phyloP scores from a whole-genome alignment of 1,140 invertebrate genomes.

The Cryptotermes secundus region DNA sequence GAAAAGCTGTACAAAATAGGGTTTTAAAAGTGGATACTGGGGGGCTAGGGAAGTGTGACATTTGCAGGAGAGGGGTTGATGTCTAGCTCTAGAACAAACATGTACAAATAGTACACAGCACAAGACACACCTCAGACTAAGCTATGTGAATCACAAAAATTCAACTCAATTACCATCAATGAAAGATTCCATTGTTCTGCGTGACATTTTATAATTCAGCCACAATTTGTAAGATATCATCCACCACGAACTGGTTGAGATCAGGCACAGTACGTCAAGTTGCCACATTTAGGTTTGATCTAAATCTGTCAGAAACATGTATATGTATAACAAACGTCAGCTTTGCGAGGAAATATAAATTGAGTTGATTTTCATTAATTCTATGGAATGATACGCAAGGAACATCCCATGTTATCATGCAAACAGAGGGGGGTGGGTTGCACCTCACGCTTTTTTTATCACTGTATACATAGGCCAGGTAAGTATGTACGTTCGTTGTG shows the following conservation, averaged over 20 bases:
- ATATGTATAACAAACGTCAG: neutral
- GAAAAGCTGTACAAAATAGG: constrained; percentile 23
- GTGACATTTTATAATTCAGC: no score
- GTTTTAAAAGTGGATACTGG: neutral
- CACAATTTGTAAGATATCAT: no score
- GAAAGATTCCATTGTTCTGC: no score
- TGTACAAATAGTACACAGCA: constrained; percentile 6
- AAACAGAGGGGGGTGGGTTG: neutral
- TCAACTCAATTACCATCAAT: constrained; percentile 1
- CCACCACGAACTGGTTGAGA: neutral
- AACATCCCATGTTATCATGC: constrained; percentile 7
- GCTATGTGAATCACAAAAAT: constrained; percentile 22
- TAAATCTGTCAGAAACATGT: neutral
- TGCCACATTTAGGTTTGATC: neutral
- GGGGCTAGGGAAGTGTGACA: neutral
- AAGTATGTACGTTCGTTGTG: constrained; percentile 10
- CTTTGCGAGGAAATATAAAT: neutral
- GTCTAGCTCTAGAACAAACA: constrained; percentile 3
- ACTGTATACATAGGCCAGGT: constrained; percentile 11
- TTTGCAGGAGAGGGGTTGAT: neutral
- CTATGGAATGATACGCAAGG: constrained; percentile 1
- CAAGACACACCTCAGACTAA: constrained; percentile 18
- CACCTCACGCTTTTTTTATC: neutral
- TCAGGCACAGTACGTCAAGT: neutral
- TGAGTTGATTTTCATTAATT: constrained; percentile 20